phyloP scores from a whole-genome alignment of 1,140 invertebrate genomes.

The Bacillus rossius region DNA sequence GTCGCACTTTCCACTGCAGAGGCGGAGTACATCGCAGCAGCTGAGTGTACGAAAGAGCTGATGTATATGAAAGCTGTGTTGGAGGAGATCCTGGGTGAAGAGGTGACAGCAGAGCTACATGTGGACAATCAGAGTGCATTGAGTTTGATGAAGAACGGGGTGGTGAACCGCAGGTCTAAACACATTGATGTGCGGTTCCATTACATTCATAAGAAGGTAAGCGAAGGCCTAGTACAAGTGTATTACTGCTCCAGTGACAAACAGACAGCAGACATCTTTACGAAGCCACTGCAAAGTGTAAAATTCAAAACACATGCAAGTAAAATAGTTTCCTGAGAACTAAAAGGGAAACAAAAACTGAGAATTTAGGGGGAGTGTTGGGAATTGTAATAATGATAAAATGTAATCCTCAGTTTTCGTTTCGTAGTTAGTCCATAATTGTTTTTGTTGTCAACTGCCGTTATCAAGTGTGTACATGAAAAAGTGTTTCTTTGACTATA shows the following conservation, averaged over 20 bases:
- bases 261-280: not conserved
- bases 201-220: constrained; percentile 1
- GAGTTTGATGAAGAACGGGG: not conserved
- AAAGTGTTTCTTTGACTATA: too few relatives aligned
- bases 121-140: constrained; percentile 4
- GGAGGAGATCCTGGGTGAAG: not conserved
- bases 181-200: not conserved
- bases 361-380: too few relatives aligned
- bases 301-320: not conserved
- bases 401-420: too few relatives aligned
- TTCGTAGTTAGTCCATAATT: too few relatives aligned
- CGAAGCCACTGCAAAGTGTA: not conserved
- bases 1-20: constrained; percentile 28
- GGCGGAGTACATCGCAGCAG: constrained; percentile 29
- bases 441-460: too few relatives aligned
- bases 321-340: not conserved
- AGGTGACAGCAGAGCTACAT: not conserved
- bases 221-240: not conserved
- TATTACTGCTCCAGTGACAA: not conserved
- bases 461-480: too few relatives aligned
- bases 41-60: constrained; percentile 20
- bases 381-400: too few relatives aligned
- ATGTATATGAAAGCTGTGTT: not conserved
- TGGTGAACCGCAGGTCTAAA: not conserved
- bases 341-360: not conserved